phyloP scores from a whole-genome alignment of 2,888 invertebrate species.

The Branchipolynoe longqiensis region DNA sequence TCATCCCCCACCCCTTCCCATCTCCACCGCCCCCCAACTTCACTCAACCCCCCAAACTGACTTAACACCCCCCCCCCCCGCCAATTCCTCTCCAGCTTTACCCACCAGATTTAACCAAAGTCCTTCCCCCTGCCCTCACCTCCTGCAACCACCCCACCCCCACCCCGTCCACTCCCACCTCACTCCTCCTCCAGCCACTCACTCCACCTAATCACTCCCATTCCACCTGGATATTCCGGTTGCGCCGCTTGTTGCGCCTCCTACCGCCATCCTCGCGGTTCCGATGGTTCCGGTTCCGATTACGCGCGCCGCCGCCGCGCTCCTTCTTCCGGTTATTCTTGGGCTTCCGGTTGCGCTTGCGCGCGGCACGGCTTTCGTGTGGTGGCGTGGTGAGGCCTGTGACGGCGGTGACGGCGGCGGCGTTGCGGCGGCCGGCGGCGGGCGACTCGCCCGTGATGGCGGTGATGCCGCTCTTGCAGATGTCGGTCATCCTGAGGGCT shows the following conservation, averaged over 20 bases:
- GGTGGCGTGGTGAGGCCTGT: not conserved
- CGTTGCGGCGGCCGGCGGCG: not conserved
- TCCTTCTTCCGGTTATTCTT: not conserved
- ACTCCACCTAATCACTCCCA: no score
- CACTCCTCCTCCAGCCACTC: no score
- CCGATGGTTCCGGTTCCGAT: not conserved
- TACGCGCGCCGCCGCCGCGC: not conserved
- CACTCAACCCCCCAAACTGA: no score
- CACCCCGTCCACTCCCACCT: no score
- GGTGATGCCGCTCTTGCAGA: constrained; percentile 47
- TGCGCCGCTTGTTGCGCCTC: constrained; percentile 88
- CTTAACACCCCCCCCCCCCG: no score
- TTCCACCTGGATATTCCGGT: no score
- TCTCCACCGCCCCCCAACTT: no score
- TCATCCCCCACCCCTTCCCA: no score
- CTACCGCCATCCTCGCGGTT: not conserved
- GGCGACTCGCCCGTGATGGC: constrained; percentile 14
- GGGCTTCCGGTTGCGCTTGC: constrained; percentile 42
- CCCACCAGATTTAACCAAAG: no score
- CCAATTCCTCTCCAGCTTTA: no score
- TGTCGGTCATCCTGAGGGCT: constrained; percentile 37
- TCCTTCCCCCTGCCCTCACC: no score
- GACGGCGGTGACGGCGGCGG: constrained; percentile 3
- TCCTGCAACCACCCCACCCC: no score
- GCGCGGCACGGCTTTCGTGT: not conserved